Evolutionary conservation across 2,113 vertebrate genomes (phyloP).

Genomic region (Cheirogaleus medius): DNA sequence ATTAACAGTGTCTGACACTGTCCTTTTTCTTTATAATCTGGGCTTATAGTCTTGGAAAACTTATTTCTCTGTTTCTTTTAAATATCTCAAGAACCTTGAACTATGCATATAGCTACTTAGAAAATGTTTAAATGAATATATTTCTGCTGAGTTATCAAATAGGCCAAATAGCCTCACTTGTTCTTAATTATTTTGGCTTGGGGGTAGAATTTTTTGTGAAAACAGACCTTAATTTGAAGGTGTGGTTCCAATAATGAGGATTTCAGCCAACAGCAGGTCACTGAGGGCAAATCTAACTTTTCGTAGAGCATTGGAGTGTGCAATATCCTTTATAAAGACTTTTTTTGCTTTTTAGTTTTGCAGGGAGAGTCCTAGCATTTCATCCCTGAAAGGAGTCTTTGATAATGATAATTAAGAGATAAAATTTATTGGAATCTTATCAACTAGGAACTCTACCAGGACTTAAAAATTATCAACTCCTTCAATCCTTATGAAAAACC

Average conservation of each 20-base stretch:
- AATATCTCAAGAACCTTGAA: neutral
- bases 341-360: neutral
- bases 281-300: neutral
- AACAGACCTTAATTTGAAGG: slow-evolving; percentile 5
- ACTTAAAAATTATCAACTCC: slow-evolving; percentile 4
- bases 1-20: neutral
- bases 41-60: neutral
- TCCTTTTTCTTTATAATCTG: neutral
- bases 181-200: slow-evolving; percentile 4
- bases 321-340: neutral
- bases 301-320: neutral
- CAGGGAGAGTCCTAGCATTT: neutral
- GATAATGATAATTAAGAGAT: neutral
- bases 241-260: neutral
- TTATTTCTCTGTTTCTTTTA: neutral
- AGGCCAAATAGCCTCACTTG: neutral
- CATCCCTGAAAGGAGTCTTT: neutral
- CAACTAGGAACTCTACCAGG: neutral
- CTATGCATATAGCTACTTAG: neutral
- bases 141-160: slow-evolving; percentile 45
- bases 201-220: slow-evolving; percentile 25
- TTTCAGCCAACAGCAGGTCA: neutral
- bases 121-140: slow-evolving; percentile 11
- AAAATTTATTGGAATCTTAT: neutral
- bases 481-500: neutral